Percentiles rank a stretch among this genome's conserved stretches.
phyloP scores from a whole-genome alignment of 2,888 invertebrate species.

The Hirudinaria manillensis region DNA sequence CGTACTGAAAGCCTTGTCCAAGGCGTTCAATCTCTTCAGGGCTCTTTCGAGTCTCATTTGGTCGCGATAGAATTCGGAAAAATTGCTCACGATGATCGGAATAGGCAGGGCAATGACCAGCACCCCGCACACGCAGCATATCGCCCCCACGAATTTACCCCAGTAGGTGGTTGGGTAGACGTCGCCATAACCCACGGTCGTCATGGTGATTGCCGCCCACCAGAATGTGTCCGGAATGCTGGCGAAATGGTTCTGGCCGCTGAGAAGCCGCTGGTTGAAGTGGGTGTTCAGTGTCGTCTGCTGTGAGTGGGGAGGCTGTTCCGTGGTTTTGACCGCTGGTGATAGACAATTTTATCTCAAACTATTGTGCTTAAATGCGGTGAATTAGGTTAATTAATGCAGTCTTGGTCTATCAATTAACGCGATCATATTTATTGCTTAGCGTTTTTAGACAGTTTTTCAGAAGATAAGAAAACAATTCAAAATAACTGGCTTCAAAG shows the following conservation, averaged over 20 bases:
- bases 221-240: slow-evolving; percentile 99
- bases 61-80: slow-evolving; percentile 99
- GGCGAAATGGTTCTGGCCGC: slow-evolving; percentile 70
- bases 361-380: no score
- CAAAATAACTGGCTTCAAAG: no score
- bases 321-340: background rate
- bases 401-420: no score
- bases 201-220: slow-evolving; percentile 95
- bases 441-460: no score
- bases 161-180: slow-evolving; percentile 92
- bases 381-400: no score
- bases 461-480: no score
- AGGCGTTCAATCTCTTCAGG: slow-evolving; percentile 87
- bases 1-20: slow-evolving; percentile 91
- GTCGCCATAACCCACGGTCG: slow-evolving; percentile 83
- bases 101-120: slow-evolving; percentile 99
- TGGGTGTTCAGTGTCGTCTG: slow-evolving; percentile 12
- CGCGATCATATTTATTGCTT: no score
- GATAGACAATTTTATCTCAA: background rate
- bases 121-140: slow-evolving; percentile 99
- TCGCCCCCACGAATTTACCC: slow-evolving; percentile 99
- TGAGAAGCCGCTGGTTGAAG: slow-evolving; percentile 56
- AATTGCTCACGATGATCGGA: slow-evolving; percentile 99
- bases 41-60: slow-evolving; percentile 99
- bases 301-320: background rate